Conservation (phyloP, 2,888 invertebrate species). For the Acrobasis consociella region DNA sequence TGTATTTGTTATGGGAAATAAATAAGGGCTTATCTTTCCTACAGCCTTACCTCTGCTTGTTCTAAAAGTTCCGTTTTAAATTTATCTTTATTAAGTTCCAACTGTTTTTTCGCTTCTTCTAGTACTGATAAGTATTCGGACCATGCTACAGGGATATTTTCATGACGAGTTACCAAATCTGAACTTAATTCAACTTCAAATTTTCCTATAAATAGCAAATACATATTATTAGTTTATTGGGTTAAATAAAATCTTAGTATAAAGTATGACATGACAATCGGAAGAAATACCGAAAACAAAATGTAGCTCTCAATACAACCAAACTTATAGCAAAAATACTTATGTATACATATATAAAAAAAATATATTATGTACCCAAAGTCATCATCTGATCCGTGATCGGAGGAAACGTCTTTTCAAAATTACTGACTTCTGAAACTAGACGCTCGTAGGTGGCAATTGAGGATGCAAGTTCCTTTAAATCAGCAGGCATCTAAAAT, state of each 20-base stretch:
- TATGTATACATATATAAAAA: no score
- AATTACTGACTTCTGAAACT: constrained; percentile 82
- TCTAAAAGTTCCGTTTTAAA: constrained; percentile 87
- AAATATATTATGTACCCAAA: constrained; percentile 16
- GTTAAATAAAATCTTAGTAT: no score
- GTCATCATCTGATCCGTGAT: constrained; percentile 84
- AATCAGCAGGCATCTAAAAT: constrained; percentile 85
- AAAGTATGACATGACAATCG: no score
- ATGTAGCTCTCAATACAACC: no score
- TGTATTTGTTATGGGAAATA: neutral
- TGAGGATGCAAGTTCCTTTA: constrained; percentile 87
- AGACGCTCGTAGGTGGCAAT: constrained; percentile 87
- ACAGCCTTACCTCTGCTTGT: constrained; percentile 83
- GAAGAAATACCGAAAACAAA: no score
- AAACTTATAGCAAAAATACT: no score
- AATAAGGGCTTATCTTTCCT: neutral
- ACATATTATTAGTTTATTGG: neutral
- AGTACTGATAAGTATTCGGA: constrained; percentile 86
- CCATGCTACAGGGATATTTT: constrained; percentile 86
- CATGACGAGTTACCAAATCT: constrained; percentile 80
- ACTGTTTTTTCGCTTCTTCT: constrained; percentile 87
- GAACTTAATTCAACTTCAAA: constrained; percentile 88
- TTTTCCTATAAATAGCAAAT: constrained; percentile 70
- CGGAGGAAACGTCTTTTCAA: constrained; percentile 88
- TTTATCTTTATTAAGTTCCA: constrained; percentile 88